phyloP scores from a whole-genome alignment of 2,113 vertebrate species.

The Dascyllus trimaculatus region DNA sequence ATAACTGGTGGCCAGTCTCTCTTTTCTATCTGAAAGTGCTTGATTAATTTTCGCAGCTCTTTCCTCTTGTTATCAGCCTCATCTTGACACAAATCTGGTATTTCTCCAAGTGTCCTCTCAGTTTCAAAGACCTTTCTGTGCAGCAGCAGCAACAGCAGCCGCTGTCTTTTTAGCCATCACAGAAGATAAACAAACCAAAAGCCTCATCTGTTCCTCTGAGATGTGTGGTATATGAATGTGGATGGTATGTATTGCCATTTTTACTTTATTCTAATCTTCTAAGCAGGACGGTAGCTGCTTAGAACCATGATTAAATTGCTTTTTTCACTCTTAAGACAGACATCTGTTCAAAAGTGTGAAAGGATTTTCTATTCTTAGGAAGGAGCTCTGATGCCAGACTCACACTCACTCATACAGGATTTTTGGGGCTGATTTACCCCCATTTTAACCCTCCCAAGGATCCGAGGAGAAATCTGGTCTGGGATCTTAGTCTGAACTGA shows the following conservation, averaged over 20 bases:
- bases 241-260: constrained; percentile 64
- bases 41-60: neutral
- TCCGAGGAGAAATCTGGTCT: too few species aligned
- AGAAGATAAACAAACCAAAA: constrained; percentile 48
- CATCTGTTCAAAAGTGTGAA: neutral
- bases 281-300: neutral
- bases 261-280: constrained; percentile 1
- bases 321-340: neutral
- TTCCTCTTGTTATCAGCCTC: constrained; percentile 1
- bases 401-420: too few species aligned
- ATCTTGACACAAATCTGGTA: constrained; percentile 3
- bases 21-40: constrained; percentile 10
- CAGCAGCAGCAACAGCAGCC: neutral
- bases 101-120: neutral
- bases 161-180: constrained; percentile 68
- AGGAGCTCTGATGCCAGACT: too few species aligned
- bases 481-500: too few species aligned
- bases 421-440: too few species aligned
- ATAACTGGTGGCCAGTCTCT: constrained; percentile 38
- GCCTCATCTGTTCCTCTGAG: neutral
- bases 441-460: too few species aligned
- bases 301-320: neutral
- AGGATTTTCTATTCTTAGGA: constrained; percentile 1
- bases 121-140: constrained; percentile 15
- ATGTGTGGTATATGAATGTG: constrained; percentile 82